Evolutionary conservation across 2,797 vertebrate species (phyloP), one percentile per base, ranked within the genome.

Genomic region (Rhincodon typus): DNA sequence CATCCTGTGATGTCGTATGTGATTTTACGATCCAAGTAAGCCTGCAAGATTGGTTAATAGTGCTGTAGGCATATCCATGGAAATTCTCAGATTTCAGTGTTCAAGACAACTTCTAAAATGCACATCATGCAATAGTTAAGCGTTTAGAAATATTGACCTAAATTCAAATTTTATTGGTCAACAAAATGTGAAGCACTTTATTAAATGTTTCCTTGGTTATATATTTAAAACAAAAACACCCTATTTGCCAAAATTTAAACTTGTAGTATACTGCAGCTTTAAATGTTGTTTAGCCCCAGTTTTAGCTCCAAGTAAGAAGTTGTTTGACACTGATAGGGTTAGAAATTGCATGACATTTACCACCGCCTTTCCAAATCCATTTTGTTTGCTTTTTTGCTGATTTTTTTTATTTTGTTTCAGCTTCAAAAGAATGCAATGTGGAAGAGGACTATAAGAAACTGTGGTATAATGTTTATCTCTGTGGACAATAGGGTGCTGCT

Each of bases 1-100:
- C 94, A 94, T 94, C 67, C 94, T 74, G 70, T 94, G 94, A 42
- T 77, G 94, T 95, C 94, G 69, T 95, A 53, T 95, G 94, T 95
- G 94, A 77, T 95, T 95, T 95, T 95, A 95, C 94, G 74, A 95
- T 70, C 69, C 94, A 95, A 95, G 94, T 95, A 95, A 95, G 46
- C 94, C 94, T 95, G 69, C 50, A 57, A 95, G 70, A 95, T 77
- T 95, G 94, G 94, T 95, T 70, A 95, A 70, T 74, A 53, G 67
- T 95, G 94, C 94, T 95, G 25, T 95, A 74, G 94, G 94, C 94
- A 95, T 70, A 53, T 95, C 69, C 94, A 77, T 95, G 94, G 27
- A 95, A 94, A 94, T 46, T 94, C 42, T 50, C 69, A 12, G 70
- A 74, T 94, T 94, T 94, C 94, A 94, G 94, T 70, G 94, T 94